Percentiles rank a stretch among this genome's conserved stretches.
These are phyloP conservation scores for Cantharis rustica DNA, from an alignment of 2,888 invertebrate genomes.

Conservation along the genomic window DNA sequence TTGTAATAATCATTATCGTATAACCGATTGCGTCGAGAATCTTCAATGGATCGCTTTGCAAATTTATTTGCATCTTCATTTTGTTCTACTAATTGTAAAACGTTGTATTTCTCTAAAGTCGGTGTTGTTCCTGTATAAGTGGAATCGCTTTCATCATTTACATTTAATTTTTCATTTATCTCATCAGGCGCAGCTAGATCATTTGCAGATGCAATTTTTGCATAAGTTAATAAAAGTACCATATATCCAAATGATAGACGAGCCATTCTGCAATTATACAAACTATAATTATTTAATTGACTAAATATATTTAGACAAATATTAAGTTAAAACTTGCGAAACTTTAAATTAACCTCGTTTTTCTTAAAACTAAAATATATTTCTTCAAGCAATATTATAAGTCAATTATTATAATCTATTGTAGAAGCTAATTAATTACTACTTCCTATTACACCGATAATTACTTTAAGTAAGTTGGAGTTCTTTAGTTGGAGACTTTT, in stretches of 20 bases:
- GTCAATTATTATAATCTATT: neutral
- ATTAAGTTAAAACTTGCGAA: neutral
- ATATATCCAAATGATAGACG: neutral
- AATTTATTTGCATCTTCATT: neutral
- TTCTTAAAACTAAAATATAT: neutral
- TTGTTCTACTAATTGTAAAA: neutral
- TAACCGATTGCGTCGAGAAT: neutral
- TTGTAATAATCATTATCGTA: neutral
- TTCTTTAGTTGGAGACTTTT: too few relatives aligned
- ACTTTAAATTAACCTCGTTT: neutral
- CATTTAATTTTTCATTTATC: neutral
- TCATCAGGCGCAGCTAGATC: neutral
- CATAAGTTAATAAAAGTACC: neutral
- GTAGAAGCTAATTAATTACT: neutral
- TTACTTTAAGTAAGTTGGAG: neutral
- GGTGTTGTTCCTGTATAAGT: neutral
- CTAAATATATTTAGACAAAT: neutral
- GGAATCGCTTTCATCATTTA: neutral
- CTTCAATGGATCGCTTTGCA: neutral
- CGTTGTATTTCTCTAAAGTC: neutral
- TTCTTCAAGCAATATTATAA: neutral
- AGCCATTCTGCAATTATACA: neutral
- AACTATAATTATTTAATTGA: neutral
- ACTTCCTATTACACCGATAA: neutral
- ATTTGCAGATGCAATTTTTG: neutral